phyloP scores from a whole-genome alignment of 2,888 invertebrate genomes.

The Hydriomena furcata region DNA sequence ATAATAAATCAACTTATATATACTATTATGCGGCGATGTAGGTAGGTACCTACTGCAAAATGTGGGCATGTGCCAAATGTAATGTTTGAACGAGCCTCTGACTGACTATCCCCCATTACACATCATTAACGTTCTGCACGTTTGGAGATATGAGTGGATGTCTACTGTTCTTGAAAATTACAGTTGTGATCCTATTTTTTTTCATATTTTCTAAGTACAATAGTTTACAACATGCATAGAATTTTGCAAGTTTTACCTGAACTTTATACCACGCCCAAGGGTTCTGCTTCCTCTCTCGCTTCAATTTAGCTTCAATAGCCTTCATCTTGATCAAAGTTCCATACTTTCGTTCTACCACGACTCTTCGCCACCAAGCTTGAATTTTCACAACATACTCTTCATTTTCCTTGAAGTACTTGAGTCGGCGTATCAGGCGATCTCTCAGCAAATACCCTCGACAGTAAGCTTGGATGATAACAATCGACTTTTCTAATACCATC shows the following conservation, averaged over 20 bases:
- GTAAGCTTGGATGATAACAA: constrained; percentile 84
- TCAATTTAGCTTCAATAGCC: constrained; percentile 64
- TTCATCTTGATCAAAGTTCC: constrained; percentile 70
- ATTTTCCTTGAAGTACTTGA: constrained; percentile 68
- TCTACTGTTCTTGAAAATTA: too few relatives aligned
- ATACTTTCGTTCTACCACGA: constrained; percentile 71
- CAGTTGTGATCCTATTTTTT: too few relatives aligned
- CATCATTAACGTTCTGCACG: too few relatives aligned
- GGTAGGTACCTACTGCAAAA: too few relatives aligned
- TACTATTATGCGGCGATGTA: too few relatives aligned
- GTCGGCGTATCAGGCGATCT: constrained; percentile 64
- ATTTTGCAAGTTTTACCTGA: constrained; percentile 58
- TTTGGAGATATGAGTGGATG: too few relatives aligned
- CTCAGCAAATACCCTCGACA: constrained; percentile 85
- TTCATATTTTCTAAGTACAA: too few relatives aligned
- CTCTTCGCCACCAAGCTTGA: constrained; percentile 86
- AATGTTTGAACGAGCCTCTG: too few relatives aligned
- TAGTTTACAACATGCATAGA: too few relatives aligned
- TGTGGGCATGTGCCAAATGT: too few relatives aligned
- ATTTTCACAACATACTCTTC: constrained; percentile 71
- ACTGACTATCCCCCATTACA: too few relatives aligned
- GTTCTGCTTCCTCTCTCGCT: constrained; percentile 63
- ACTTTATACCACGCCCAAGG: constrained; percentile 78
- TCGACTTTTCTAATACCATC: constrained; percentile 63
- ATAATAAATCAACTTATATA: constrained; percentile 1